These are phyloP conservation scores for Eulemur mongoz DNA, from an alignment of 2,797 vertebrate genomes.

Conservation along the genomic window DNA sequence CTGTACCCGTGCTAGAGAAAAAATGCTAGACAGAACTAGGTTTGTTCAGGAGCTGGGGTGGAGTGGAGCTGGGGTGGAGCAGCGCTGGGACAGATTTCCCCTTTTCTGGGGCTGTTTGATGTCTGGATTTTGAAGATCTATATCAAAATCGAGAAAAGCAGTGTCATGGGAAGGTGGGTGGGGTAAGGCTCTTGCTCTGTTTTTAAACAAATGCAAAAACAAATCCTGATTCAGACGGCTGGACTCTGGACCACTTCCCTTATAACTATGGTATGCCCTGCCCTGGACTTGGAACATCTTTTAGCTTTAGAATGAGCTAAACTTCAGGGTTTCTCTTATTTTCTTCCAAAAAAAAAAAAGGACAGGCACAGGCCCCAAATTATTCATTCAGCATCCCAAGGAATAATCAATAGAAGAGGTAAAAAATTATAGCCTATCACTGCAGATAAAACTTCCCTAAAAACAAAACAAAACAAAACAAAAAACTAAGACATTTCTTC, in stretches of 20 bases:
- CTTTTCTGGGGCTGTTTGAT: constrained; percentile 45
- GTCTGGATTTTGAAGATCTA: constrained; percentile 55
- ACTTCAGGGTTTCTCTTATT: background rate
- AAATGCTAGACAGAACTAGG: constrained; percentile 60
- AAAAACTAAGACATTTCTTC: background rate
- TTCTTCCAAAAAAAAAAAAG: background rate
- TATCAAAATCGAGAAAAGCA: constrained; percentile 42
- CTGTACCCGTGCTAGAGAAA: constrained; percentile 66
- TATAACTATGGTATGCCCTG: rapidly evolving
- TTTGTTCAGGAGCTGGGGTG: constrained; percentile 56
- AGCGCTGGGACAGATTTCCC: constrained; percentile 65
- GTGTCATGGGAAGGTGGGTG: background rate
- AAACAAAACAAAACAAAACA: background rate
- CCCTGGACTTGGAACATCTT: background rate
- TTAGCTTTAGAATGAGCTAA: background rate
- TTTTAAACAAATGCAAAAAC: background rate
- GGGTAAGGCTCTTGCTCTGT: background rate
- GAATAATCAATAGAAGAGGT: background rate
- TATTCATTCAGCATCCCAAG: background rate
- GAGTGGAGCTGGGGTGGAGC: background rate
- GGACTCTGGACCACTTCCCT: background rate
- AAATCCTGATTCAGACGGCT: background rate
- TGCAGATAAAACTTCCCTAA: background rate
- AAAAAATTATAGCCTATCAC: background rate
- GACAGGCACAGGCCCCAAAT: background rate